phyloP scores from a whole-genome alignment of 1,140 invertebrate species.

The Orius insidiosus region DNA sequence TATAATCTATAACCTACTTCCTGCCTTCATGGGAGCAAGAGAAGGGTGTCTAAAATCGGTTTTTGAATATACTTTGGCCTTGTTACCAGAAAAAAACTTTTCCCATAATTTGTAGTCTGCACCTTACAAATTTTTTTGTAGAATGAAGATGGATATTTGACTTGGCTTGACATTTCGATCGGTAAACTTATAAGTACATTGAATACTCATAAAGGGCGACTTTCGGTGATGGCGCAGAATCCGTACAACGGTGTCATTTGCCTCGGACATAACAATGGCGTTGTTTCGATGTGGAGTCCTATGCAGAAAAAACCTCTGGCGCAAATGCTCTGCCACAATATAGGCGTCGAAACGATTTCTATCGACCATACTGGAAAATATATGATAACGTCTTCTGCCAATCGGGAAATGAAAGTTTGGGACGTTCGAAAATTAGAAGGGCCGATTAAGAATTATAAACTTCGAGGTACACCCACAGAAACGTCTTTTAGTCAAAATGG shows the following conservation, averaged over 20 bases:
- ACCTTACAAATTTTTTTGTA: no score
- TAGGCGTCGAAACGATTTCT: constrained; percentile 59
- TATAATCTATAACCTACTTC: no score
- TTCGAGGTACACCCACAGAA: constrained; percentile 48
- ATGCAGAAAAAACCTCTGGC: constrained; percentile 69
- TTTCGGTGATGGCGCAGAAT: constrained; percentile 82
- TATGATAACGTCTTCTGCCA: constrained; percentile 74
- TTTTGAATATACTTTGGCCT: no score
- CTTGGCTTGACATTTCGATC: constrained; percentile 88
- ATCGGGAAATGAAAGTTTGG: constrained; percentile 80
- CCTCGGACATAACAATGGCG: constrained; percentile 77
- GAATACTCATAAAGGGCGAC: constrained; percentile 52
- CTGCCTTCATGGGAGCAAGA: no score
- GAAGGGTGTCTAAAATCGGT: no score
- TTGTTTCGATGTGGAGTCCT: constrained; percentile 92
- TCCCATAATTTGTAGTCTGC: no score
- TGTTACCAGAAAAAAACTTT: no score
- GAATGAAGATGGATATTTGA: constrained; percentile 65
- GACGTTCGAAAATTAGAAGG: constrained; percentile 72
- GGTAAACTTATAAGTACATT: constrained; percentile 73
- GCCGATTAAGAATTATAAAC: constrained; percentile 49
- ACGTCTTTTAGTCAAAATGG: constrained; percentile 79
- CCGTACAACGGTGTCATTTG: constrained; percentile 86
- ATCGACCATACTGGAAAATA: constrained; percentile 76
- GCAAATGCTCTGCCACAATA: constrained; percentile 79